phyloP scores from a whole-genome alignment of 2,888 invertebrate genomes.

The Idaea biselata region DNA sequence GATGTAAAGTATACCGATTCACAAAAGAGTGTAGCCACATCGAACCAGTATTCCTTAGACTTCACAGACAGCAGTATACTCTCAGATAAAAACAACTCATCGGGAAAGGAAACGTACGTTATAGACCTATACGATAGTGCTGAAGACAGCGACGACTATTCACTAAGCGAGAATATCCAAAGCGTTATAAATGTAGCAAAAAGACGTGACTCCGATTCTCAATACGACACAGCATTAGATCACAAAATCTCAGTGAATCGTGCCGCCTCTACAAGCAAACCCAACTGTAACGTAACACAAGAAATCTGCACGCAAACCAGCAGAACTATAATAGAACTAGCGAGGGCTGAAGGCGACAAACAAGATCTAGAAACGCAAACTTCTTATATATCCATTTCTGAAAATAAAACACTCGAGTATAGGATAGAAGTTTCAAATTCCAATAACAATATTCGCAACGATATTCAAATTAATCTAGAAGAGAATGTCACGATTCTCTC shows the following conservation, averaged over 20 bases:
- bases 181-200: conserved; percentile 38
- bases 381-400: conserved; percentile 58
- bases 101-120: conserved; percentile 66
- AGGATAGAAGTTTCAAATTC: conserved; percentile 43
- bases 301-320: conserved; percentile 80
- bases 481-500: conserved; percentile 13
- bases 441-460: conserved; percentile 10
- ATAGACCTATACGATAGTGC: conserved; percentile 55
- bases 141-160: conserved; percentile 55
- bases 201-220: conserved; percentile 16
- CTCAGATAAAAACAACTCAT: conserved; percentile 64
- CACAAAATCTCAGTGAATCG: conserved; percentile 26
- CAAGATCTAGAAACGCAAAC: conserved; percentile 65
- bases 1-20: conserved; percentile 63
- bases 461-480: conserved; percentile 14
- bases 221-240: conserved; percentile 24
- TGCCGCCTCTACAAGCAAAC: conserved; percentile 35
- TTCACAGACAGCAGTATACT: conserved; percentile 57
- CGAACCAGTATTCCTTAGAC: conserved; percentile 60
- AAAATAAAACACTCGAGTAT: conserved; percentile 56
- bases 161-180: conserved; percentile 30
- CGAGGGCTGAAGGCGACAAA: conserved; percentile 49
- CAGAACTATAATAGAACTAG: conserved; percentile 78
- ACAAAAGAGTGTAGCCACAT: conserved; percentile 67
- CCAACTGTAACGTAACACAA: conserved; percentile 45